These are phyloP conservation scores for Dipodomys ordii DNA, from an alignment of 2,113 vertebrate genomes.

Conservation along the genomic window DNA sequence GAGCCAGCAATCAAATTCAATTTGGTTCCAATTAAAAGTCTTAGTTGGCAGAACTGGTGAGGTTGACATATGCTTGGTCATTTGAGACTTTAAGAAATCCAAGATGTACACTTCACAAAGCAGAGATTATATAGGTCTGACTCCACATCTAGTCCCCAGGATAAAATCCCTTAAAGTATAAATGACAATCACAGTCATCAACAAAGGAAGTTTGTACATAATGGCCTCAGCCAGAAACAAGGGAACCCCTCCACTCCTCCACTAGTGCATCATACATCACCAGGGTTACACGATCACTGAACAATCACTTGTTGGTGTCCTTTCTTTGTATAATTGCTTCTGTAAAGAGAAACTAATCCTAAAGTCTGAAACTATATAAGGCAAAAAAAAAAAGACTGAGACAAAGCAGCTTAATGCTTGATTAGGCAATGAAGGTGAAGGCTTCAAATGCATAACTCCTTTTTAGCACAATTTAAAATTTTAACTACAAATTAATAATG, in stretches of 20 bases:
- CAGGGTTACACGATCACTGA: slow-evolving; percentile 63
- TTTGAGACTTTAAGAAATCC: slow-evolving; percentile 66
- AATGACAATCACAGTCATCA: background rate
- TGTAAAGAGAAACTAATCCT: slow-evolving; percentile 72
- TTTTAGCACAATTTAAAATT: slow-evolving; percentile 11
- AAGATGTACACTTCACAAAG: slow-evolving; percentile 48
- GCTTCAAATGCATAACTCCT: background rate
- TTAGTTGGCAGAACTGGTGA: slow-evolving; percentile 52
- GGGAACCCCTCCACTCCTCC: slow-evolving; percentile 69
- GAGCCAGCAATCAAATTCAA: slow-evolving; percentile 22
- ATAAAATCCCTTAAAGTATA: background rate
- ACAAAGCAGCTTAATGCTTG: background rate
- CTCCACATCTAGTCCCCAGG: background rate
- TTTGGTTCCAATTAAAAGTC: slow-evolving; percentile 66
- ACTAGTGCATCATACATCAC: slow-evolving; percentile 50
- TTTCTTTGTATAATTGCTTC: slow-evolving; percentile 81
- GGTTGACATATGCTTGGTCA: slow-evolving; percentile 46
- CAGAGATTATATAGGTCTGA: slow-evolving; percentile 53
- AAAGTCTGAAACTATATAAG: background rate
- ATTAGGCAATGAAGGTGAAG: background rate
- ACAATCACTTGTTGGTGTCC: slow-evolving; percentile 67
- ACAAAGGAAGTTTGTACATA: slow-evolving; percentile 33
- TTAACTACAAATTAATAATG: background rate
- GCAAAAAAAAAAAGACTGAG: slow-evolving; percentile 28
- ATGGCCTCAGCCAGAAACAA: background rate